Evolutionary conservation across 2,888 invertebrate genomes (phyloP).

Genomic region (Lepas anatifera): DNA sequence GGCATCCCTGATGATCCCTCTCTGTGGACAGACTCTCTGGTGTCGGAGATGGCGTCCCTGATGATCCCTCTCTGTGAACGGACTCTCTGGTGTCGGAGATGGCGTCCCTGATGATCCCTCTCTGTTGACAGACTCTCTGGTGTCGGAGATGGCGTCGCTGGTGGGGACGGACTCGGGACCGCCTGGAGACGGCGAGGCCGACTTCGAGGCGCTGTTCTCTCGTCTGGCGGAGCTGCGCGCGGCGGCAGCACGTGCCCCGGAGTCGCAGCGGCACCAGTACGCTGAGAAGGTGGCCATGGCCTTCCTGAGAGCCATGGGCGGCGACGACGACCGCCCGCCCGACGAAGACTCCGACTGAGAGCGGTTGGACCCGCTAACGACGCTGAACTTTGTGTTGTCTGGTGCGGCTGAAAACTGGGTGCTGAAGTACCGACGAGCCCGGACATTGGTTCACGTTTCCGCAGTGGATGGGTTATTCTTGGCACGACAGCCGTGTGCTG

Average conservation of each 20-base stretch:
- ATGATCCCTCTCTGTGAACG: too few relatives aligned
- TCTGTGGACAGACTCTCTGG: too few relatives aligned
- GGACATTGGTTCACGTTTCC: neutral
- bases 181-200: slow-evolving; percentile 28
- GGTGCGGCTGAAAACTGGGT: neutral
- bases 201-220: slow-evolving; percentile 51
- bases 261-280: slow-evolving; percentile 50
- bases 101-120: too few relatives aligned
- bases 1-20: too few relatives aligned
- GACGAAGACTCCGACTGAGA: slow-evolving; percentile 31
- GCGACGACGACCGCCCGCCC: slow-evolving; percentile 51
- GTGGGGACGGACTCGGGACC: slow-evolving; percentile 16
- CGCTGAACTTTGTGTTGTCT: too few relatives aligned
- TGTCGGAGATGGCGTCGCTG: slow-evolving; percentile 13
- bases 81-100: too few relatives aligned
- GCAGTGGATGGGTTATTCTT: too few relatives aligned
- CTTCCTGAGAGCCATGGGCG: slow-evolving; percentile 62
- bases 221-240: slow-evolving; percentile 54
- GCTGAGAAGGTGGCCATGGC: slow-evolving; percentile 59
- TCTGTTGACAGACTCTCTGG: slow-evolving; percentile 1
- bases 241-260: slow-evolving; percentile 47
- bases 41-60: too few relatives aligned
- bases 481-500: too few relatives aligned
- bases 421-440: neutral
- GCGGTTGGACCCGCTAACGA: too few relatives aligned